Evolutionary conservation across 2,113 vertebrate genomes (phyloP), one percentile per base, ranked within the genome.

Genomic region (Todiramphus chloris): DNA sequence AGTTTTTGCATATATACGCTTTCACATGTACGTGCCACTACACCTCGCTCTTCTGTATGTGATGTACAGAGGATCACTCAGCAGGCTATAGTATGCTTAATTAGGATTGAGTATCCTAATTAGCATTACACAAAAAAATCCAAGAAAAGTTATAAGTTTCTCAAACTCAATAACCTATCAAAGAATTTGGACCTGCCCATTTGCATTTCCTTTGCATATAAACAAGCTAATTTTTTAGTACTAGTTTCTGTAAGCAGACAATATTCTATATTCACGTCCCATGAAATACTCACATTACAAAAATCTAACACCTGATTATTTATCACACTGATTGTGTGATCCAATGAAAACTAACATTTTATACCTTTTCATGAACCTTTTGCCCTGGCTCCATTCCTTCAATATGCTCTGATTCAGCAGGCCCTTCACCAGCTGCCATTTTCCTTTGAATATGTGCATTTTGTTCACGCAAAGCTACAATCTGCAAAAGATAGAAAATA

Each of bases 401-500:
- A 94, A 99, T 98, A 39, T 99, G 96, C 89, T 99, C 99, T 28
- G 99, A 98, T 62, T 98, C 98, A 19, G 96, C 93, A 94, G 97
- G 93, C 28, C 97, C 99, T 20, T 99, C 99, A 72, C 99, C 99
- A 24, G 99, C 98, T 46, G 98, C 99, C 96, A 99, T 99, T 98
- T 99, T 99, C 93, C 99, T 99, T 97, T 99, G 99, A 95, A 99
- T 99, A 95, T 99, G 99, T 89, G 99, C 99, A 98, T 99, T 99
- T 98, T 99, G 99, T 96, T 99, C 99, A 82, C 99, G 98, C 97
- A 99, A 99, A 97, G 99, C 99, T 97, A 99, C 98, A 78, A 99
- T 99, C 99, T 99, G 98, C 30, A 97, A 97, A 93, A 97, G 4
- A 97, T 87, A 72, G 84, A 95, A 64, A 96, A 30, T 3, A 85